Conservation (phyloP, 1,140 invertebrate genomes). For the Drosophila ananassae region DNA sequence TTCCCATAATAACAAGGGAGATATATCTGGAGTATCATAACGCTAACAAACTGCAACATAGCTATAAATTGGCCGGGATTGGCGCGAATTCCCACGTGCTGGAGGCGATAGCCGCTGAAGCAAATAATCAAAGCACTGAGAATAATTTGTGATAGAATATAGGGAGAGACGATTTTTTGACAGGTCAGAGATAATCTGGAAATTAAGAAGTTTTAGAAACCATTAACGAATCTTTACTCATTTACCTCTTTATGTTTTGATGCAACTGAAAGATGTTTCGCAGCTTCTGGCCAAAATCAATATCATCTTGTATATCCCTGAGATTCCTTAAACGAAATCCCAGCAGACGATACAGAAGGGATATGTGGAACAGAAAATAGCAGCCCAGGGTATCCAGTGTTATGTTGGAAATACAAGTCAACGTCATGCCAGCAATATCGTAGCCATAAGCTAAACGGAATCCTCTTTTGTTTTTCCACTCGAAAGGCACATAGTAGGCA, state of each 20-base stretch:
- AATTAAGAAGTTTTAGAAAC: neutral
- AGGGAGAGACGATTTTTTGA: slow-evolving; percentile 60
- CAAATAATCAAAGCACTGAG: slow-evolving; percentile 78
- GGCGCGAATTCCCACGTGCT: slow-evolving; percentile 51
- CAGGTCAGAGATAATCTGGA: slow-evolving; percentile 55
- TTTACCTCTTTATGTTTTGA: slow-evolving; percentile 41
- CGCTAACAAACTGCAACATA: slow-evolving; percentile 75
- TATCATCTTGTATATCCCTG: slow-evolving; percentile 1
- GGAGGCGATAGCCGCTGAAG: slow-evolving; percentile 71
- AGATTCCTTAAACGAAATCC: slow-evolving; percentile 49
- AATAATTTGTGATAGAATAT: slow-evolving; percentile 70
- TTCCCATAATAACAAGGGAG: slow-evolving; percentile 76
- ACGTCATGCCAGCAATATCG: slow-evolving; percentile 54
- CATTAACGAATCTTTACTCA: neutral
- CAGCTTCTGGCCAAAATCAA: slow-evolving; percentile 34
- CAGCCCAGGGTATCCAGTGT: slow-evolving; percentile 68
- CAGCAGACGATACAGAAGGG: slow-evolving; percentile 60
- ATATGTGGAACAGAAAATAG: slow-evolving; percentile 71
- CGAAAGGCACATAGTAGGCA: slow-evolving; percentile 70
- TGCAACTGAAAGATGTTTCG: slow-evolving; percentile 54
- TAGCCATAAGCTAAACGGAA: slow-evolving; percentile 71
- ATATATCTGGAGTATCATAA: slow-evolving; percentile 74
- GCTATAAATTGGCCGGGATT: slow-evolving; percentile 70
- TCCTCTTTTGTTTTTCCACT: slow-evolving; percentile 46
- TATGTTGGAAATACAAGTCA: slow-evolving; percentile 67